Percentiles rank a stretch among this genome's conserved stretches.
Evolutionary conservation across 2,888 invertebrate genomes (phyloP).

Genomic region (Dione juno): DNA sequence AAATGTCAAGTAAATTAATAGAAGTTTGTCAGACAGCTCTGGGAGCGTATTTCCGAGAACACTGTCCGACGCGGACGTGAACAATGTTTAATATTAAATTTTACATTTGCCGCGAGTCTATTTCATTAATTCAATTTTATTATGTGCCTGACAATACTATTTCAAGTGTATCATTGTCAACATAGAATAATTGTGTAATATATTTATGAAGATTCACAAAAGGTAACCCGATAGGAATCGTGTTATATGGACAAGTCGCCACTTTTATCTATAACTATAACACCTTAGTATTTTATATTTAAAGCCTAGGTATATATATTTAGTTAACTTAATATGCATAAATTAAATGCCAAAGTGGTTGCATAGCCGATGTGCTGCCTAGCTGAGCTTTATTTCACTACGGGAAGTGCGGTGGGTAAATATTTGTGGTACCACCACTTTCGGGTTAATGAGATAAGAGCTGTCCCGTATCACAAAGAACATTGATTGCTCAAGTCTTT

Average conservation of each 20-base stretch:
- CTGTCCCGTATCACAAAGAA: background rate
- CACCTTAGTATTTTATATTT: no score
- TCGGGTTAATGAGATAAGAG: background rate
- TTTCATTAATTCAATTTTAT: background rate
- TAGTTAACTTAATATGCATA: no score
- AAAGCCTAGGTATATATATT: no score
- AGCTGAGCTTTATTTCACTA: background rate
- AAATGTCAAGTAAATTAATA: background rate
- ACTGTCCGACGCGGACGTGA: background rate
- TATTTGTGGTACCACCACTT: background rate
- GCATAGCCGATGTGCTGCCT: background rate
- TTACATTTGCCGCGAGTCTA: background rate
- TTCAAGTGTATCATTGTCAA: no score
- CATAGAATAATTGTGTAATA: no score
- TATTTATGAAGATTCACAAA: no score
- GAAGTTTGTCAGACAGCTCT: background rate
- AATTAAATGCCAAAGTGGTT: no score
- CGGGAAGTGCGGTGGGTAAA: background rate
- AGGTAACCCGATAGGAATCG: no score
- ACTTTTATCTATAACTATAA: no score
- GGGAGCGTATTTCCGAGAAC: background rate
- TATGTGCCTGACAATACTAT: no score
- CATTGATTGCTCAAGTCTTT: background rate
- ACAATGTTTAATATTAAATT: background rate
- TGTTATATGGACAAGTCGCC: no score